Conservation (phyloP, 2,888 invertebrate species). For the Drosophila ustulata region DNA sequence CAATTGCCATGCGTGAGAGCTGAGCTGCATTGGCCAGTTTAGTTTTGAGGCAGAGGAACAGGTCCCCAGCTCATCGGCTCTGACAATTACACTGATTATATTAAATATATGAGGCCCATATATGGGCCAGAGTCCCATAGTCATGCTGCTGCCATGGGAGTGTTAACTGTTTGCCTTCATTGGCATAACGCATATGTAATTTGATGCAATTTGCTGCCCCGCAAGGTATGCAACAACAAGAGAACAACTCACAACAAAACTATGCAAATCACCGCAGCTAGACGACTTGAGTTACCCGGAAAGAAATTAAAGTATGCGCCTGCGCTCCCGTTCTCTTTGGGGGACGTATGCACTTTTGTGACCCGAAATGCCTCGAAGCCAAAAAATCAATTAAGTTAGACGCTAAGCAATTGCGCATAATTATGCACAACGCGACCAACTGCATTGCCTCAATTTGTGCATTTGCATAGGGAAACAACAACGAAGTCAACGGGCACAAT, state of each 20-base stretch:
- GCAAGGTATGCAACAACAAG: conserved; percentile 44
- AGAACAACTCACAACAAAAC: conserved; percentile 31
- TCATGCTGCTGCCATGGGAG: conserved; percentile 50
- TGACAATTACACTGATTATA: conserved; percentile 81
- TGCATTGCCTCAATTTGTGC: conserved; percentile 77
- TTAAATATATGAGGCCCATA: conserved; percentile 77
- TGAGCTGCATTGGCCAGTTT: conserved; percentile 15
- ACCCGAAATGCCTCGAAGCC: conserved; percentile 43
- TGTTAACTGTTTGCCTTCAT: conserved; percentile 62
- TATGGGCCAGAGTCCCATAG: conserved; percentile 55
- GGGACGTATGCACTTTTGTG: conserved; percentile 24
- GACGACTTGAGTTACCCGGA: conserved; percentile 1
- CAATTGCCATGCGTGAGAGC: conserved; percentile 80
- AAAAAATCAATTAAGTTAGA: conserved; percentile 80
- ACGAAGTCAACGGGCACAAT: conserved; percentile 55
- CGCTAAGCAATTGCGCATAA: conserved; percentile 81
- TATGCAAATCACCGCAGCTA: conserved; percentile 65
- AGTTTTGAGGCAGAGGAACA: conserved; percentile 42
- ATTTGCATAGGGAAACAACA: conserved; percentile 67
- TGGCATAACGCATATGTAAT: conserved; percentile 43
- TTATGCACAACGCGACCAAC: conserved; percentile 56
- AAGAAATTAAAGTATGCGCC: conserved; percentile 31
- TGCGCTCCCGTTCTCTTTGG: conserved; percentile 22
- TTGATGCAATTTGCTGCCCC: conserved; percentile 72
- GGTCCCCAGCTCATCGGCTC: conserved; percentile 67